Evolutionary conservation across 2,113 vertebrate genomes (phyloP).

Genomic region (Ailurus styani): DNA sequence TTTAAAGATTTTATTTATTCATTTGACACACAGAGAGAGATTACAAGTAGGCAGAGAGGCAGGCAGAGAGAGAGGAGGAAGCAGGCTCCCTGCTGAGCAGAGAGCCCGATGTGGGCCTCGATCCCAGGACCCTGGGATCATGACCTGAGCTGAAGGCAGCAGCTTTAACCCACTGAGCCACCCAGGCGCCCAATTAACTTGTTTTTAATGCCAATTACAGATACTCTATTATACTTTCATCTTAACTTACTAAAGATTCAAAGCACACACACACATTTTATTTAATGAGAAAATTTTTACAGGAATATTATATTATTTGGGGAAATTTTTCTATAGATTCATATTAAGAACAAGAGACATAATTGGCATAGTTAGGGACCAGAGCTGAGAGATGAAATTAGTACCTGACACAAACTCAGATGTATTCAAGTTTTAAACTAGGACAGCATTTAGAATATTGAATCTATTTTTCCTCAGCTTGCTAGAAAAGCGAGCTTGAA

Average conservation of each 20-base stretch:
- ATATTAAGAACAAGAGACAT: not conserved
- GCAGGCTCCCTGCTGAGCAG: too few species aligned
- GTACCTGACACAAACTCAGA: not conserved
- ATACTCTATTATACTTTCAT: not conserved
- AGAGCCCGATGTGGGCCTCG: too few species aligned
- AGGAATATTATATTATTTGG: not conserved
- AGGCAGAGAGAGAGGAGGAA: too few species aligned
- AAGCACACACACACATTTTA: not conserved
- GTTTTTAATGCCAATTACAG: not conserved
- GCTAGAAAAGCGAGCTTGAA: not conserved
- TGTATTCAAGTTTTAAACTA: not conserved
- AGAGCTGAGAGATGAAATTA: not conserved
- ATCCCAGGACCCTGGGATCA: too few species aligned
- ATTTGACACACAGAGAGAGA: too few species aligned
- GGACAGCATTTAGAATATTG: not conserved
- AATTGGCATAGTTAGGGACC: not conserved
- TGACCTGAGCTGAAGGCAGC: too few species aligned
- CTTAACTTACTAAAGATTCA: not conserved
- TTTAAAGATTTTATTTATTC: too few species aligned
- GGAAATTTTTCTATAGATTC: not conserved
- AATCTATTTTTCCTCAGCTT: not conserved
- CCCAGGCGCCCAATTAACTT: too few species aligned
- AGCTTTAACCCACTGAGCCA: too few species aligned
- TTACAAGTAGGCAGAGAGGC: too few species aligned
- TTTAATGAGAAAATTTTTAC: not conserved